Evolutionary conservation across 2,113 vertebrate species (phyloP).

Genomic region (Parus major): DNA sequence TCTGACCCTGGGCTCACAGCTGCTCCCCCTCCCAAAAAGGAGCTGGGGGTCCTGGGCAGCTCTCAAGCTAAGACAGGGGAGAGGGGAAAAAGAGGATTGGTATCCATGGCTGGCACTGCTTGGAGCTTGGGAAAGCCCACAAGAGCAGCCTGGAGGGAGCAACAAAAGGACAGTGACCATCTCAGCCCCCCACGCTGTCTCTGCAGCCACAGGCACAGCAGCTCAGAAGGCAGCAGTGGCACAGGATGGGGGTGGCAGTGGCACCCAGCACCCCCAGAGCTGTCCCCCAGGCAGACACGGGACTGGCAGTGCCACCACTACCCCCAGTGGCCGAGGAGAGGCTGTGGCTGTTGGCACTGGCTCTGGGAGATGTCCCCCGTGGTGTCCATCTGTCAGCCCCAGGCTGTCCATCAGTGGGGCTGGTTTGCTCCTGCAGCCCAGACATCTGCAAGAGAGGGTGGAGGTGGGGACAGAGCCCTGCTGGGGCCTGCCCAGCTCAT

Average conservation of each 20-base stretch:
- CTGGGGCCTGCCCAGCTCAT: neutral
- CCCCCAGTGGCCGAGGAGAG: neutral
- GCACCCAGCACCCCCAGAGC: neutral
- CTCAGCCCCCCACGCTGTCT: accelerated
- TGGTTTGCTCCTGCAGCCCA: slow-evolving; percentile 56
- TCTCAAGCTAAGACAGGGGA: neutral
- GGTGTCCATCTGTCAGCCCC: neutral
- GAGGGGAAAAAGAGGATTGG: neutral
- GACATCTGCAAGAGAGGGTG: slow-evolving; percentile 51
- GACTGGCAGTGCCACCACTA: neutral
- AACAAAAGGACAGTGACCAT: neutral
- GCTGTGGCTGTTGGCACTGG: neutral
- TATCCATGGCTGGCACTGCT: neutral
- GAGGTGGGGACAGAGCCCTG: neutral
- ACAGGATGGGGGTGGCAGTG: neutral
- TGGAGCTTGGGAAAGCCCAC: neutral
- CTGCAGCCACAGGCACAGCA: accelerated
- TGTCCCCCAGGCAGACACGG: neutral
- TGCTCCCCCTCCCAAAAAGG: neutral
- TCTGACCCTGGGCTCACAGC: too few relatives aligned
- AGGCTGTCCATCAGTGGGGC: slow-evolving; percentile 15
- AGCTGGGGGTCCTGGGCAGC: neutral
- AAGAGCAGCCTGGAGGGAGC: neutral
- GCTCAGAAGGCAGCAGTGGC: neutral
- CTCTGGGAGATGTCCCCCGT: accelerated